Evolutionary conservation across 2,113 vertebrate species (phyloP).

Genomic region (Chitala chitala): DNA sequence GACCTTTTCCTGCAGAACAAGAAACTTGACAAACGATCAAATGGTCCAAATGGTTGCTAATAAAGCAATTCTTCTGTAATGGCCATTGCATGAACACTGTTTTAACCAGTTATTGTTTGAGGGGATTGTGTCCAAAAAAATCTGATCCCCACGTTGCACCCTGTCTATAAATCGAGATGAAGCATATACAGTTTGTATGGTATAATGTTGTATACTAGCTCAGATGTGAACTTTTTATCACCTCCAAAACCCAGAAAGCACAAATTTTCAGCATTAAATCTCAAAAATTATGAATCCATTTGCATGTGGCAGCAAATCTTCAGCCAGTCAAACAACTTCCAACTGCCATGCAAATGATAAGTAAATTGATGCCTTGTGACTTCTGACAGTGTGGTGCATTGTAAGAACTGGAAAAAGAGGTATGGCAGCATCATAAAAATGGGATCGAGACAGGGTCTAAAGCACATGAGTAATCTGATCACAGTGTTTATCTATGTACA

Average conservation of each 20-base stretch:
- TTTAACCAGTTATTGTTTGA: neutral
- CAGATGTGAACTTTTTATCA: neutral
- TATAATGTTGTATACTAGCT: neutral
- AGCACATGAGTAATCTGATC: neutral
- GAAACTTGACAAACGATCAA: neutral
- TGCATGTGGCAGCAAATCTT: slow-evolving; percentile 48
- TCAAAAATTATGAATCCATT: slow-evolving; percentile 34
- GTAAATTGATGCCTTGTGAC: neutral
- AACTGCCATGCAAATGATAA: slow-evolving; percentile 67
- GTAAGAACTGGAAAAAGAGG: neutral
- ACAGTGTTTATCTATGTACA: neutral
- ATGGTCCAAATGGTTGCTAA: neutral
- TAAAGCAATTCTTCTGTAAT: neutral
- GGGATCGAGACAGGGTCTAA: neutral
- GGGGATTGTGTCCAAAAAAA: too few species aligned
- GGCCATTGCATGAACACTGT: neutral
- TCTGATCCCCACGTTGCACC: too few species aligned
- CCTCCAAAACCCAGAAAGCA: neutral
- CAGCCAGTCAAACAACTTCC: slow-evolving; percentile 39
- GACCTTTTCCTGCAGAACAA: neutral
- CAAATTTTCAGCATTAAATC: slow-evolving; percentile 23
- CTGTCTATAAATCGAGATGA: too few species aligned
- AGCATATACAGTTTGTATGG: neutral
- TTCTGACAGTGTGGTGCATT: neutral
- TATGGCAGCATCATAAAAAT: neutral